phyloP scores from a whole-genome alignment of 2,888 invertebrate genomes.

The Incurvaria masculella region DNA sequence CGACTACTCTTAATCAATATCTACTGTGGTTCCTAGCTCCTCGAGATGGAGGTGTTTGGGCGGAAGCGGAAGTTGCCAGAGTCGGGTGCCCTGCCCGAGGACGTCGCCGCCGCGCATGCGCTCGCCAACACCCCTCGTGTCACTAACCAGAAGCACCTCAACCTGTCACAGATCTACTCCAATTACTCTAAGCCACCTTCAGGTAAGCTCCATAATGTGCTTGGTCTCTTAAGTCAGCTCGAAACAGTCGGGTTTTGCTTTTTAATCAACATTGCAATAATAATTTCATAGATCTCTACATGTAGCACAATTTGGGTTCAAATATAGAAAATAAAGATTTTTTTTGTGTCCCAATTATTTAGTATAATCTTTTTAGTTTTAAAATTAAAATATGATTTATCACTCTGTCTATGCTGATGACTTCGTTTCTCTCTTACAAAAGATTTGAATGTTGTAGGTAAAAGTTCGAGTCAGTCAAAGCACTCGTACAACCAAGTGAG shows the following conservation, averaged over 20 bases:
- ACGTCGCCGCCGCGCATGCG: conserved; percentile 28
- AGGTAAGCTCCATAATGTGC: conserved; percentile 41
- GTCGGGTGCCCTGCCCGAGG: conserved; percentile 30
- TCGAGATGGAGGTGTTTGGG: conserved; percentile 44
- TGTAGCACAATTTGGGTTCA: too few relatives aligned
- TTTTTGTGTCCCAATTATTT: too few relatives aligned
- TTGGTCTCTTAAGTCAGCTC: too few relatives aligned
- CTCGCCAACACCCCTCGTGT: conserved; percentile 45
- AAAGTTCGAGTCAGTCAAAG: conserved; percentile 46
- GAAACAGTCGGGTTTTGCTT: too few relatives aligned
- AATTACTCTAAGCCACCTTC: conserved; percentile 46
- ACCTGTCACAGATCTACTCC: conserved; percentile 48
- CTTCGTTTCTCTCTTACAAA: conserved; percentile 3
- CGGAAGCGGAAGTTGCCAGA: conserved; percentile 47
- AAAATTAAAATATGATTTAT: conserved; percentile 1
- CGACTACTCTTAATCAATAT: too few relatives aligned
- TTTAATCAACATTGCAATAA: too few relatives aligned
- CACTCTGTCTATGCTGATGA: background rate
- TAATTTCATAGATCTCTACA: too few relatives aligned
- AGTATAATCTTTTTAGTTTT: conserved; percentile 3
- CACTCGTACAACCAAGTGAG: conserved; percentile 54
- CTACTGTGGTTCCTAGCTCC: conserved; percentile 34
- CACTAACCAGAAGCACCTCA: conserved; percentile 47
- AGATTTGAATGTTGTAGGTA: conserved; percentile 28
- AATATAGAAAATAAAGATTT: too few relatives aligned